Conservation (phyloP, 1,140 invertebrate genomes). For the Macrocentrus cingulum region DNA sequence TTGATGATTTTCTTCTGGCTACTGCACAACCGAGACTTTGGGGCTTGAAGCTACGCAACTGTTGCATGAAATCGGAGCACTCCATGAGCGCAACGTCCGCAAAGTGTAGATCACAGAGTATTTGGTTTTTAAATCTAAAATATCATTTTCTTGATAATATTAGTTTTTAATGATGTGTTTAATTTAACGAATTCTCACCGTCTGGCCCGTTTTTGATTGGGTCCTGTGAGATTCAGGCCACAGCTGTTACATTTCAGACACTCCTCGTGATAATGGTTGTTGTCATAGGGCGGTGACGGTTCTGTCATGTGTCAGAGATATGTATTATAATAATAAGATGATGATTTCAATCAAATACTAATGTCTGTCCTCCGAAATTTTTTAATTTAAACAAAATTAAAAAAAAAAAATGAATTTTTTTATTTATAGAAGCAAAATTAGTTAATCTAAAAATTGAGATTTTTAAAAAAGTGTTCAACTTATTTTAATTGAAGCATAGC, state of each 20-base stretch:
- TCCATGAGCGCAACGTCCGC: constrained; percentile 94
- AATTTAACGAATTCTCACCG: constrained; percentile 35
- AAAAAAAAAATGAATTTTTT: too few species aligned
- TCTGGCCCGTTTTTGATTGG: constrained; percentile 79
- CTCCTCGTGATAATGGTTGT: constrained; percentile 95
- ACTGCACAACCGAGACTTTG: constrained; percentile 92
- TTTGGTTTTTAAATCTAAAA: constrained; percentile 75
- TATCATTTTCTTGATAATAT: neutral
- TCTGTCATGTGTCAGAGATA: constrained; percentile 64
- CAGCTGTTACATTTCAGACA: constrained; percentile 93
- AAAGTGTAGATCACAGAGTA: constrained; percentile 88
- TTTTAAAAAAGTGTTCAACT: too few species aligned
- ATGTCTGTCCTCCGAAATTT: neutral
- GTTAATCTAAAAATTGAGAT: too few species aligned
- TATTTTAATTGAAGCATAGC: too few species aligned
- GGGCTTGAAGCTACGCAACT: constrained; percentile 91
- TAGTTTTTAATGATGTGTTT: constrained; percentile 4
- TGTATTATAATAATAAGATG: neutral
- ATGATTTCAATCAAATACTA: neutral
- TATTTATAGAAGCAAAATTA: too few species aligned
- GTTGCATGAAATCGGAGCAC: constrained; percentile 95
- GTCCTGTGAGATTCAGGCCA: constrained; percentile 86
- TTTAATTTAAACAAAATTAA: too few species aligned
- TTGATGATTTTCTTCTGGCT: constrained; percentile 87
- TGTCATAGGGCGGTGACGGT: constrained; percentile 86